These are phyloP conservation scores for Hymenopus coronatus DNA, from an alignment of 2,888 invertebrate genomes.

Conservation along the genomic window DNA sequence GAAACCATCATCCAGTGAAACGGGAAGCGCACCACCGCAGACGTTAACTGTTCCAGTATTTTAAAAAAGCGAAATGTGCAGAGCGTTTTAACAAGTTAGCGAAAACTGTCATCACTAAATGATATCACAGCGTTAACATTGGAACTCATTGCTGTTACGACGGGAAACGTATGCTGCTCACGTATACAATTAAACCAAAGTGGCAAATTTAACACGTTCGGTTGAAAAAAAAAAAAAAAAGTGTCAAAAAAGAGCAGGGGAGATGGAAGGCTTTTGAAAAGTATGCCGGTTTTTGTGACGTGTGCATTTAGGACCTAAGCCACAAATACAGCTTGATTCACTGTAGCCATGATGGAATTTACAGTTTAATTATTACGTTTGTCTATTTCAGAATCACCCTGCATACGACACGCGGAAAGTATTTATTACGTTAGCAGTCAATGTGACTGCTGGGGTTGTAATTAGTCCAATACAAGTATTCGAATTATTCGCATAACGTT, in stretches of 20 bases:
- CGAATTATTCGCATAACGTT: no score
- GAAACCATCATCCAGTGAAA: background rate
- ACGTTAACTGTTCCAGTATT: background rate
- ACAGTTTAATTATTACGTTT: background rate
- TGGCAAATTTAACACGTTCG: background rate
- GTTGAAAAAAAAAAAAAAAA: background rate
- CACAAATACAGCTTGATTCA: background rate
- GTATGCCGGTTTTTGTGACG: background rate
- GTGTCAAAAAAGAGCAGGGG: background rate
- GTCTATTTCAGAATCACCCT: background rate
- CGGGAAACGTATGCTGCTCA: background rate
- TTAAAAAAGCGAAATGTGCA: background rate
- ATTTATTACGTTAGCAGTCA: no score
- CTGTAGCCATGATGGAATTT: background rate
- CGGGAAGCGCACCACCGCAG: background rate
- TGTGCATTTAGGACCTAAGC: background rate
- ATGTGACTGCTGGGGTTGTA: no score
- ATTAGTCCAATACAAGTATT: no score
- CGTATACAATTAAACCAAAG: background rate
- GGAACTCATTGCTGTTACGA: background rate
- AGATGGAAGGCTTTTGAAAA: background rate
- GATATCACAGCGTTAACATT: background rate
- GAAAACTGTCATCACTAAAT: background rate
- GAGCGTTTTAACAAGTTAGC: background rate
- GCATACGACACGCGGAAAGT: background rate